Base-by-base conservation (phyloP, 1,140 invertebrate genomes). In the Leptinotarsa texana region DNA sequence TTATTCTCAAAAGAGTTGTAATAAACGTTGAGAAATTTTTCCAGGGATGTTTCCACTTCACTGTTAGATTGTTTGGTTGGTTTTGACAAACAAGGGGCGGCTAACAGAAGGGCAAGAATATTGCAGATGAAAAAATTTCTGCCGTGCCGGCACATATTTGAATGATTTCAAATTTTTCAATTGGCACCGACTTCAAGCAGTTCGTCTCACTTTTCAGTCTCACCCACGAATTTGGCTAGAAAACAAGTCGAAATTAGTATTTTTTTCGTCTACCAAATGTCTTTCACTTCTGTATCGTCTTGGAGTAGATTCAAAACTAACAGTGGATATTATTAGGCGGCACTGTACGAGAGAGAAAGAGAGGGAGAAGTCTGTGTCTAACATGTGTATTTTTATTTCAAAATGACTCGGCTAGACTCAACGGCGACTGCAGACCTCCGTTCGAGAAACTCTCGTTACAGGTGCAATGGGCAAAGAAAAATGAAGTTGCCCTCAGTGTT, bases 351-450 rank as follows among this genome's bases (percentile, higher is more conserved):
- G 66, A 42, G 27, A 42, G 66, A 68, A 42, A 47, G 66, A 68
- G 24, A 42, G 66, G 42, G 66, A 68, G n/a, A n/a, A 42, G 42
- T 66, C 63, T 66, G 21, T 66, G 63, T 66, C 63, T 68, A 42
- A 68, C 66, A 68, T 68, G 33, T 68, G 66, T 68, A 68, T 68
- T 68, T 68, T 68, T 68, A 68, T 68, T 68, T 68, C 24, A 68
- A 68, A 68, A 68, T 42, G 33, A 57, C 42, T 47, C 66, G 66
- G 66, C 66, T 68, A 68, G 66, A 68, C 66, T 15, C 42, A 68
- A 42, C 42, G 66, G 66, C 66, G 66, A 68, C 63, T 13, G 24
- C n/a, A 57, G 51, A 57, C 51, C 51, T 57, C 51, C 15, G 17
- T 18, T 15, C 51, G 51, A 57, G n/a, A 57, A 57, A 57, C n/a